Base-by-base conservation (phyloP, 2,797 vertebrate genomes). In the Cossypha polioptera region DNA sequence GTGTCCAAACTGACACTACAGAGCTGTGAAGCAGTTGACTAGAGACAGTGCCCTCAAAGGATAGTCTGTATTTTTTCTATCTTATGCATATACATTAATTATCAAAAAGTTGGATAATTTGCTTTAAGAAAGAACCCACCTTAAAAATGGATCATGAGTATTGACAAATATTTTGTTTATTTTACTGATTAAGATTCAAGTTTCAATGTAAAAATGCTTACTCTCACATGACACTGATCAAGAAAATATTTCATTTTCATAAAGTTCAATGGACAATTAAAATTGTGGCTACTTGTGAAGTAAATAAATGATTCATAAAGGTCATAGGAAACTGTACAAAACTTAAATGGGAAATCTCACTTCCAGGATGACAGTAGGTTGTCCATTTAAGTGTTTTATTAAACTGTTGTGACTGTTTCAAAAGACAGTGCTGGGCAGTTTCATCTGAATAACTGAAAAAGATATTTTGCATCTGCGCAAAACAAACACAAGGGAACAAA, bases 181-280 rank as follows among this genome's bases (percentile, higher is more conserved):
- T 97, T 96, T 91, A 95, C 76, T 90, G 81, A 82, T 93, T 93
- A 97, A 94, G 76, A 94, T 89, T 91, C 90, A 97, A 96, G 86
- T 96, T 95, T 94, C 67, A 96, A 97, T 97, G 97, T 97, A 98
- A 97, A 98, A 98, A 97, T 96, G 94, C 88, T 96, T 94, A 95
- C 45, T 96, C 67, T 95, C 82, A 97, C 82, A 86, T 31, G 54
- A 57, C 84, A 80, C 28, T 65, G 76, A 95, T 90, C 86, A 97
- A 96, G 95, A 98, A 98, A 92, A 97, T 80, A 85, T 79, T 90
- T 97, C 35, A 88, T 95, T 95, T 94, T 95, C 96, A 74, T 96
- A 73, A 95, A 86, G 92, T 95, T 97, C 85, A 95, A 90, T 89
- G 77, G 77, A 96, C 80, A 55, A 97, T 95, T 96, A 97, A 58